A percentile compares a stretch with the other conserved stretches of the same genome.
Conservation (phyloP, 2,113 vertebrate genomes). For the Coptodon rendalli region DNA sequence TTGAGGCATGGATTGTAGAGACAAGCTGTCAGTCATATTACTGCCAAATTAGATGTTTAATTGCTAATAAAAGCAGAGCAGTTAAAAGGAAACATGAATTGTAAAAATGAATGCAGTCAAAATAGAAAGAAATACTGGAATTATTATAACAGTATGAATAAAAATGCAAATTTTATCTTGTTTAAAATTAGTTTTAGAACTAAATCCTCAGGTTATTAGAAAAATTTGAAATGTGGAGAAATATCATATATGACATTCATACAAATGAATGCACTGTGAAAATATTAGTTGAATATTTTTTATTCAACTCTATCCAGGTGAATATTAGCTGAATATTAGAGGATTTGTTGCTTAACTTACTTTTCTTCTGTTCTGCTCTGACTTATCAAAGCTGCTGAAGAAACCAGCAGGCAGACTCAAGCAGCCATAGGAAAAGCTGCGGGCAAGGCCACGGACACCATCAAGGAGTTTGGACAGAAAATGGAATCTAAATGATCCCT, state of each 20-base stretch:
- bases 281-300: not conserved
- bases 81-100: not conserved
- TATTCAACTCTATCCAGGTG: not conserved
- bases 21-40: not conserved
- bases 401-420: conserved; percentile 69
- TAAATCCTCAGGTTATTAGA: not conserved
- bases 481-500: conserved; percentile 59
- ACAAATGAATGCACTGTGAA: not conserved
- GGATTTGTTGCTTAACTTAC: not conserved
- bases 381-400: conserved; percentile 60
- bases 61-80: not conserved
- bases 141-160: not conserved
- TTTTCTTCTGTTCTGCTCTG: not conserved
- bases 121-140: not conserved
- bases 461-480: conserved; percentile 73
- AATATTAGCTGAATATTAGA: not conserved
- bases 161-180: not conserved
- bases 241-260: not conserved
- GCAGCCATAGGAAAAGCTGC: conserved; percentile 63
- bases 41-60: not conserved
- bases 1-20: not conserved
- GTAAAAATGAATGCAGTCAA: not conserved
- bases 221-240: not conserved
- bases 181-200: not conserved
- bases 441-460: conserved; percentile 65